phyloP scores from a whole-genome alignment of 2,797 vertebrate genomes.

The Mormyrus proboscirostris region DNA sequence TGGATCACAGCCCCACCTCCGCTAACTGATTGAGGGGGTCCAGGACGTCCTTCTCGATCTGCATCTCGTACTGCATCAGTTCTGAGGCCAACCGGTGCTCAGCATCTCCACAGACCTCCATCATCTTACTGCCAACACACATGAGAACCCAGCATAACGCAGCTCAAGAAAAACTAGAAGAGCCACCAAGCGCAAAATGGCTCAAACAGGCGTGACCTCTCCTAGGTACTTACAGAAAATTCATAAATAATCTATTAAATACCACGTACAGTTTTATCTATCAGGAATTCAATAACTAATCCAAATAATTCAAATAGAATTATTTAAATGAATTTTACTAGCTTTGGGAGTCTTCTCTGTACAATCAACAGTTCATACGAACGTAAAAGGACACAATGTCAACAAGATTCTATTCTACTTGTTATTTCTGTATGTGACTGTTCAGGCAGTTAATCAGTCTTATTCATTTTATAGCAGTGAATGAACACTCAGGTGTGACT shows the following conservation, averaged over 20 bases:
- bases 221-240: neutral
- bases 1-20: slow-evolving; percentile 65
- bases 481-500: neutral
- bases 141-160: neutral
- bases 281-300: neutral
- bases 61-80: slow-evolving; percentile 83
- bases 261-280: neutral
- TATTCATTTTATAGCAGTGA: neutral
- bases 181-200: neutral
- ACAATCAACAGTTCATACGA: neutral
- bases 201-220: neutral
- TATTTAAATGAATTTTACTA: neutral
- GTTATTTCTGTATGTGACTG: neutral
- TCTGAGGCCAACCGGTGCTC: slow-evolving; percentile 88
- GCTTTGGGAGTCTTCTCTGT: neutral
- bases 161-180: neutral
- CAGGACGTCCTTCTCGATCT: slow-evolving; percentile 85
- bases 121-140: slow-evolving; percentile 76
- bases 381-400: neutral
- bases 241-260: neutral
- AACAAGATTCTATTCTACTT: neutral
- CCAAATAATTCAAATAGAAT: neutral
- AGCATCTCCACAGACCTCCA: slow-evolving; percentile 88
- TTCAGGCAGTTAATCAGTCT: neutral
- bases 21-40: slow-evolving; percentile 84